Evolutionary conservation across 2,113 vertebrate genomes (phyloP).

Genomic region (Jaculus jaculus): DNA sequence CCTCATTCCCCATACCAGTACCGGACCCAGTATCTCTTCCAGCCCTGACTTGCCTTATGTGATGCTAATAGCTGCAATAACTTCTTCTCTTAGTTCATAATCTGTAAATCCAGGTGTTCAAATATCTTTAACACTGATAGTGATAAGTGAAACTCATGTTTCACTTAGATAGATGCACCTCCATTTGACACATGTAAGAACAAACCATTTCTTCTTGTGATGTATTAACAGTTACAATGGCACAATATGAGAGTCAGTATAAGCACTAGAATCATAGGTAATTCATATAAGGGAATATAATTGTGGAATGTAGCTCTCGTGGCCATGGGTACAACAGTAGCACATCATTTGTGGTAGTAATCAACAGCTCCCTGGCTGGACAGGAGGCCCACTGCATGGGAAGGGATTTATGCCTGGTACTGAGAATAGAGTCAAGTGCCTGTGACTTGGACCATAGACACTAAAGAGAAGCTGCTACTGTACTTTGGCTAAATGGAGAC

Average conservation of each 20-base stretch:
- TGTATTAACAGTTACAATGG: neutral
- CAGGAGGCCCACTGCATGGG: no score
- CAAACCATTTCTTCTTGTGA: neutral
- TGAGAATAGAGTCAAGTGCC: no score
- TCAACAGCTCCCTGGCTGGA: no score
- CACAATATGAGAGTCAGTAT: neutral
- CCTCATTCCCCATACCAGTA: no score
- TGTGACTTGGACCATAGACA: no score
- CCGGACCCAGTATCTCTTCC: neutral
- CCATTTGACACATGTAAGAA: neutral
- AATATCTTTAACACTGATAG: neutral
- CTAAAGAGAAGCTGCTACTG: no score
- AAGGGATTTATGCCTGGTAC: no score
- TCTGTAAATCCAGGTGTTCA: neutral
- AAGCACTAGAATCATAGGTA: constrained; percentile 19
- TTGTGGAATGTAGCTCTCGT: no score
- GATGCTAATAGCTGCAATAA: neutral
- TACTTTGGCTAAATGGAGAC: no score
- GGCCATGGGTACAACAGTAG: no score
- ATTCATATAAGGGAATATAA: neutral
- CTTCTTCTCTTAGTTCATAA: neutral
- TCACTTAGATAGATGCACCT: neutral
- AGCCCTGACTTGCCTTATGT: neutral
- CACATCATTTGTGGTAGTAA: no score
- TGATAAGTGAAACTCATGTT: no score